phyloP scores from a whole-genome alignment of 2,888 invertebrate genomes.

The Patella ulyssiponensis region DNA sequence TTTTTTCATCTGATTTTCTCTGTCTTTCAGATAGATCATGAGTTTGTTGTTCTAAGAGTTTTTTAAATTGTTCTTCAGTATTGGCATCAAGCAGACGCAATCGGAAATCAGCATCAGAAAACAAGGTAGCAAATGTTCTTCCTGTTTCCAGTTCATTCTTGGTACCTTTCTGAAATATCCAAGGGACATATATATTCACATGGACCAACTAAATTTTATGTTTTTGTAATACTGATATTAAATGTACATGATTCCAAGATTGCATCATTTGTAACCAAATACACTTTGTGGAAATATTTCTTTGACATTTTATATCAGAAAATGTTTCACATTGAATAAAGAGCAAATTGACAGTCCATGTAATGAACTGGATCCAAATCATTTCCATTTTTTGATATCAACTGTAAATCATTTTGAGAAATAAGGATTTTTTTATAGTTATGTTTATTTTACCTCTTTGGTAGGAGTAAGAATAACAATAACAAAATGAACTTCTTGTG shows the following conservation, averaged over 20 bases:
- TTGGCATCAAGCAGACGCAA: constrained; percentile 75
- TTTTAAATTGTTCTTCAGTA: constrained; percentile 76
- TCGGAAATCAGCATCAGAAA: constrained; percentile 76
- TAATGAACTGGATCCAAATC: no score
- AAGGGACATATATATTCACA: constrained; percentile 13
- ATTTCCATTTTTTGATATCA: no score
- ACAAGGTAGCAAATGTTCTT: constrained; percentile 77
- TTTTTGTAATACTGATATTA: not conserved
- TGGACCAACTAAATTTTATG: not conserved
- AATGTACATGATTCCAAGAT: not conserved
- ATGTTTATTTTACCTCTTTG: constrained; percentile 49
- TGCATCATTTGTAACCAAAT: no score
- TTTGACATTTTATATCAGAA: no score
- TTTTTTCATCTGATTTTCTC: constrained; percentile 19
- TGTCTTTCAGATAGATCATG: constrained; percentile 63
- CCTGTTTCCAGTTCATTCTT: constrained; percentile 78
- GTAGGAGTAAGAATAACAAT: constrained; percentile 75
- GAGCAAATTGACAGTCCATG: no score
- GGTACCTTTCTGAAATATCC: constrained; percentile 63
- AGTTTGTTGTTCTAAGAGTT: constrained; percentile 72
- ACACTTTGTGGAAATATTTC: no score
- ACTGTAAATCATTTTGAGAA: no score
- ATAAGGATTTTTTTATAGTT: no score
- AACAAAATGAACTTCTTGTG: constrained; percentile 77
- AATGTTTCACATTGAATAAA: no score